Evolutionary conservation across 2,888 invertebrate genomes (phyloP), one percentile per base, ranked within the genome.

Genomic region (Mantis religiosa): DNA sequence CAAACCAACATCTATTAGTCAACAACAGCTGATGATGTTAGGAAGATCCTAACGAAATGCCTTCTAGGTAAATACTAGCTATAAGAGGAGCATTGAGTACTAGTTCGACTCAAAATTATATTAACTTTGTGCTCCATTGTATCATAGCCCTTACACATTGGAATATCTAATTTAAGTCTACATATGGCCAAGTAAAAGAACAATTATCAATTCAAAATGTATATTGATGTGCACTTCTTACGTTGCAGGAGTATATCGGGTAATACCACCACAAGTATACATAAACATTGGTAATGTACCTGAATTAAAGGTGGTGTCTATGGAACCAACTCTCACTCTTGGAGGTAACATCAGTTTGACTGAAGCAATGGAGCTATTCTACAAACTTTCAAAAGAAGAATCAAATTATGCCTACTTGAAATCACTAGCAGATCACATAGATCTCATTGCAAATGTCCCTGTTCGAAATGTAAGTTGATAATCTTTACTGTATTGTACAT

Each of bases 241-340:
- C 4, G 7, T 84, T 88, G 14, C 90, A 92, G 94, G 94, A 88
- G 94, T 94, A 82, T 94, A 93, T 91, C 93, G 94, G 90, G 92
- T 93, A 90, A 92, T 91, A 3, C 93, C 94, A 28, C 94, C 94
- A 88, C 93, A 94, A 90, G 92, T 95, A 9, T 95, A 96, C 88
- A 95, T 97, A 87, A 96, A 97, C 91, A 93, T 97, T 0, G 94
- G 94, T 86, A 93, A 93, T 0, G 93, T 97, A 14, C 91, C 93
- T 12, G 95, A 96, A 89, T 92, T 97, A 3, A 94, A 94, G 88
- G 93, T 91, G 0, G 92, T 94, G 91, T 92, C 91, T 71, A 90
- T 94, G 1, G 83, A 34, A 9, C 93, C 92, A 89, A 93, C 94
- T 85, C 92, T 96, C 12, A 93, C 93, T 4, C 91, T 96, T 0